Evolutionary conservation across 2,797 vertebrate genomes (phyloP).

Genomic region (Sebastes kiyomatsui): DNA sequence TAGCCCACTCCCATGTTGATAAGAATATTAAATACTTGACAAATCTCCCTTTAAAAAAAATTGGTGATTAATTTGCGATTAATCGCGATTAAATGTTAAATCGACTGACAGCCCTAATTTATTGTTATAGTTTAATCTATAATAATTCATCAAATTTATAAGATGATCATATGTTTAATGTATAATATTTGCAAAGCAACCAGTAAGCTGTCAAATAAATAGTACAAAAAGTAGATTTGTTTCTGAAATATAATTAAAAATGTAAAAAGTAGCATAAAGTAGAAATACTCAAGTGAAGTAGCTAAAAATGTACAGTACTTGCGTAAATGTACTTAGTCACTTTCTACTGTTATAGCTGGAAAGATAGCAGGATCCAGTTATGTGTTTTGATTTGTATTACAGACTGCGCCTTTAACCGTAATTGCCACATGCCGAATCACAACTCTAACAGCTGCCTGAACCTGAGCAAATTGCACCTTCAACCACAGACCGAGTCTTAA

Average conservation of each 20-base stretch:
- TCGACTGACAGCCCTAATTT: neutral
- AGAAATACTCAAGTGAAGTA: neutral
- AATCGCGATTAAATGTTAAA: too few species aligned
- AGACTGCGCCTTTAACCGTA: neutral
- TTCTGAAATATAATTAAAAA: neutral
- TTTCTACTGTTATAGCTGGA: neutral
- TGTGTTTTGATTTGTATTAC: neutral
- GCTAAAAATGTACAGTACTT: neutral
- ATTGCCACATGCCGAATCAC: neutral
- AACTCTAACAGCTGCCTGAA: neutral
- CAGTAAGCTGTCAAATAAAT: neutral
- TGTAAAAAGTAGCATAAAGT: neutral
- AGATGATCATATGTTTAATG: neutral
- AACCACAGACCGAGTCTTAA: constrained; percentile 4
- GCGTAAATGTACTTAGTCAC: neutral
- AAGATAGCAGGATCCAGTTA: neutral
- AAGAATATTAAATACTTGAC: too few species aligned
- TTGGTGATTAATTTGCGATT: too few species aligned
- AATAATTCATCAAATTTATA: neutral
- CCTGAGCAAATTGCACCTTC: neutral
- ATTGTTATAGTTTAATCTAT: neutral
- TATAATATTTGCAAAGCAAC: neutral
- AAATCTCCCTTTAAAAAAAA: too few species aligned
- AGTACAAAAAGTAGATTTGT: neutral
- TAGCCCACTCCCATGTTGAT: too few species aligned